A percentile compares a stretch with the other conserved stretches of the same genome.
These are phyloP conservation scores for Neolamprologus variostigma DNA, from an alignment of 2,113 vertebrate species.

Conservation along the genomic window DNA sequence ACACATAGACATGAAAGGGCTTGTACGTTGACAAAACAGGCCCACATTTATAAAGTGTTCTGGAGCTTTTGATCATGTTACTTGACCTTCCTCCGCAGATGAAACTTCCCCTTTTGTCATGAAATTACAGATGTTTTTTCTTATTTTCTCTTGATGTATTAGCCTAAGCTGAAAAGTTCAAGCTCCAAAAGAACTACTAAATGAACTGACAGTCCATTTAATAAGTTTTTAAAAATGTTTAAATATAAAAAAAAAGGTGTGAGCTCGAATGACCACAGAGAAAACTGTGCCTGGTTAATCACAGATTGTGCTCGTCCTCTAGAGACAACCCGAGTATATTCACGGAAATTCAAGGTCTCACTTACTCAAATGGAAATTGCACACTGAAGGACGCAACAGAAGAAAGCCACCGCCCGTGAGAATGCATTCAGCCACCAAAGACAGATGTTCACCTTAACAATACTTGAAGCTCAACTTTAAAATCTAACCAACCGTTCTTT, in stretches of 20 bases:
- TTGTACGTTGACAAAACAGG: background rate
- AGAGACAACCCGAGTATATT: background rate
- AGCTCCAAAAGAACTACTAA: background rate
- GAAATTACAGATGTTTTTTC: background rate
- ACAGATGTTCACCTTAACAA: background rate
- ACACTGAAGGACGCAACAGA: background rate
- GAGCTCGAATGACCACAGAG: background rate
- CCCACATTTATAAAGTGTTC: background rate
- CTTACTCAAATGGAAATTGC: background rate
- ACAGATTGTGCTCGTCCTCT: background rate
- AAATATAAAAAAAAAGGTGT: background rate
- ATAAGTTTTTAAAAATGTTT: accelerated
- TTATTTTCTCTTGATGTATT: background rate
- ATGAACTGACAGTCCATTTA: background rate
- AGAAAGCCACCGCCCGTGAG: background rate
- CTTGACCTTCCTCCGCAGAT: background rate
- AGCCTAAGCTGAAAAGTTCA: background rate
- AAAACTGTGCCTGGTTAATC: background rate
- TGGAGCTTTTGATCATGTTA: background rate
- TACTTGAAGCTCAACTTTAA: background rate
- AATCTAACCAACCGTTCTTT: background rate
- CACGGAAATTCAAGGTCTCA: background rate
- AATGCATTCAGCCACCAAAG: background rate
- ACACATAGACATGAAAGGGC: background rate
- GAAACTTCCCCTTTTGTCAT: background rate